These are phyloP conservation scores for Chironomus riparius DNA, from an alignment of 2,888 invertebrate genomes.

Conservation along the genomic window DNA sequence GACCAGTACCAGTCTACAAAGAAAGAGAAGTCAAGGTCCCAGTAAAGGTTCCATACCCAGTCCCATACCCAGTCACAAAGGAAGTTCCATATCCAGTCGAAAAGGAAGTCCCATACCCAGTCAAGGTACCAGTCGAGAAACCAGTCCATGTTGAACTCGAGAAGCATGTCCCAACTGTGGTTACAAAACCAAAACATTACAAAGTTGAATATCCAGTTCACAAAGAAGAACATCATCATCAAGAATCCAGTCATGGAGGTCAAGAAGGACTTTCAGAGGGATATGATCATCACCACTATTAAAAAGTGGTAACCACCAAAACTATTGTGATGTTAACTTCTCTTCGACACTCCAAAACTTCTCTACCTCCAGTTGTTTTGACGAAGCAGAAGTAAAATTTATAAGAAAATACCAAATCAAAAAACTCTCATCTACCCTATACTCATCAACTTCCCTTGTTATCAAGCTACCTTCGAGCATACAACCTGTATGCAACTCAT, in stretches of 20 bases:
- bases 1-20: constrained; percentile 51
- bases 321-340: not conserved
- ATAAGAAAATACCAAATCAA: not conserved
- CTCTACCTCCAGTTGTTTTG: not conserved
- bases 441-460: too few relatives aligned
- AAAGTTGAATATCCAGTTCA: constrained; percentile 54
- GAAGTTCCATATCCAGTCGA: constrained; percentile 32
- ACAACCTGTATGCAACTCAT: not conserved
- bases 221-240: constrained; percentile 37
- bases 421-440: too few relatives aligned
- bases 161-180: constrained; percentile 49
- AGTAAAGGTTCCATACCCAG: constrained; percentile 54
- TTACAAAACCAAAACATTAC: constrained; percentile 67
- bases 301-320: too few relatives aligned
- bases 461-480: not conserved
- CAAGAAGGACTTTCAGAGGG: constrained; percentile 23
- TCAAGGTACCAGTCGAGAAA: constrained; percentile 52
- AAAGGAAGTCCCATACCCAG: constrained; percentile 56
- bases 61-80: constrained; percentile 50
- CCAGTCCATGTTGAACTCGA: constrained; percentile 41
- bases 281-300: not conserved
- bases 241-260: constrained; percentile 29
- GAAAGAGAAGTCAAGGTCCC: constrained; percentile 49
- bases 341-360: too few relatives aligned
- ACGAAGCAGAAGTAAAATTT: not conserved